phyloP scores from a whole-genome alignment of 2,113 vertebrate genomes.

The Indri indri region DNA sequence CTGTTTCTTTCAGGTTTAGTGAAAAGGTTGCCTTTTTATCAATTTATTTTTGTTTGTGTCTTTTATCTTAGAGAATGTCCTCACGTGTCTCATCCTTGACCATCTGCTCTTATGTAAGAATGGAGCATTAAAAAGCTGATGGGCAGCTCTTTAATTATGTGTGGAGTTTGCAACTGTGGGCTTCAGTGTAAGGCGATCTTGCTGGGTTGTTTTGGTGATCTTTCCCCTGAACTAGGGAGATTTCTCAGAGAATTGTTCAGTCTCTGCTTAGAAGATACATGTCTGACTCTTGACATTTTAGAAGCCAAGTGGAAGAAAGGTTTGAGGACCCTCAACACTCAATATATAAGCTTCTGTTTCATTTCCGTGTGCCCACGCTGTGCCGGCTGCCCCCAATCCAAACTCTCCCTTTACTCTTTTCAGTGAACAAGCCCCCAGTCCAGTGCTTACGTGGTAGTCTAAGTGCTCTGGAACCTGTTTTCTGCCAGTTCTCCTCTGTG shows the following conservation, averaged over 20 bases:
- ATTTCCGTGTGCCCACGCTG: neutral
- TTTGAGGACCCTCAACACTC: neutral
- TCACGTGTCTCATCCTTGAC: neutral
- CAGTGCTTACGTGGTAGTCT: neutral
- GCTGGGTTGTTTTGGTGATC: neutral
- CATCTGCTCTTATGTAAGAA: neutral
- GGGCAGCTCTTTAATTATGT: neutral
- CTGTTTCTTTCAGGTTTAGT: neutral
- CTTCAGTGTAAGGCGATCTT: neutral
- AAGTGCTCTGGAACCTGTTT: neutral
- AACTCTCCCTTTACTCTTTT: neutral
- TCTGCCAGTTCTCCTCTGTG: neutral
- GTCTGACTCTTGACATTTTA: neutral
- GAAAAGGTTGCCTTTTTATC: neutral
- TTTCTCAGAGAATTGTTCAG: neutral
- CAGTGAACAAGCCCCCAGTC: neutral
- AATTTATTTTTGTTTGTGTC: neutral
- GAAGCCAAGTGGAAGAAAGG: neutral
- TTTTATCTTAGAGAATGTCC: neutral
- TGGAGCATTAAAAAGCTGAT: neutral
- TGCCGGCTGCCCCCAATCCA: neutral
- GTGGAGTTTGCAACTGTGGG: neutral
- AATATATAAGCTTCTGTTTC: neutral
- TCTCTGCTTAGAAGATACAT: neutral
- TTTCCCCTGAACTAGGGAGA: neutral